Percentiles rank a stretch among this genome's conserved stretches.
Evolutionary conservation across 2,113 vertebrate genomes (phyloP).

Genomic region (Rhinogobius similis): DNA sequence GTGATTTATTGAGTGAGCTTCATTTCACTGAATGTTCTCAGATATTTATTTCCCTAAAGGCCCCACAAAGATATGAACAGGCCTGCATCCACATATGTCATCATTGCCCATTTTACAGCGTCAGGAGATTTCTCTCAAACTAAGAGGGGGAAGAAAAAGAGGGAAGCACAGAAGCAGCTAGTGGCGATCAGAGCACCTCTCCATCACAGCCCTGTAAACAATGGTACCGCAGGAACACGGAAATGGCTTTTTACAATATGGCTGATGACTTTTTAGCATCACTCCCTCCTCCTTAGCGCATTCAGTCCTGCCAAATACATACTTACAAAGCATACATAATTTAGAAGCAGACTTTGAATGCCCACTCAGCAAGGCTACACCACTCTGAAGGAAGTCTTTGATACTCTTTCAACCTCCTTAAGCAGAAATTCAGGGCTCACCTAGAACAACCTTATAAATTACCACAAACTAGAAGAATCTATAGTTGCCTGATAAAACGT

Average conservation of each 20-base stretch:
- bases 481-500: neutral
- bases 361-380: slow-evolving; percentile 56
- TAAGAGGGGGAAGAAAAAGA: slow-evolving; percentile 69
- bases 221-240: slow-evolving; percentile 70
- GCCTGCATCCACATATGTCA: slow-evolving; percentile 99
- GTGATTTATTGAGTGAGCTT: slow-evolving; percentile 99
- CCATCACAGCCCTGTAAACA: slow-evolving; percentile 80
- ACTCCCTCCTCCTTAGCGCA: slow-evolving; percentile 44
- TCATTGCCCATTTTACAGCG: slow-evolving; percentile 99
- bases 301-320: slow-evolving; percentile 69
- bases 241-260: slow-evolving; percentile 73
- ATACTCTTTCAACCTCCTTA: slow-evolving; percentile 35
- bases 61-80: slow-evolving; percentile 99
- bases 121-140: slow-evolving; percentile 96
- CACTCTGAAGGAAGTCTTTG: slow-evolving; percentile 52
- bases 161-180: slow-evolving; percentile 64
- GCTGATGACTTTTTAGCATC: slow-evolving; percentile 61
- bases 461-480: neutral
- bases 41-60: slow-evolving; percentile 99
- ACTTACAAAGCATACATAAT: slow-evolving; percentile 75
- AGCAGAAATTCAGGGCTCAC: slow-evolving; percentile 19
- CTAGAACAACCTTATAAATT: neutral
- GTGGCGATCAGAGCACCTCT: slow-evolving; percentile 85
- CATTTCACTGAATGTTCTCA: slow-evolving; percentile 99
- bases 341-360: slow-evolving; percentile 59